Evolutionary conservation across 2,797 vertebrate species (phyloP).

Genomic region (Mus caroli): DNA sequence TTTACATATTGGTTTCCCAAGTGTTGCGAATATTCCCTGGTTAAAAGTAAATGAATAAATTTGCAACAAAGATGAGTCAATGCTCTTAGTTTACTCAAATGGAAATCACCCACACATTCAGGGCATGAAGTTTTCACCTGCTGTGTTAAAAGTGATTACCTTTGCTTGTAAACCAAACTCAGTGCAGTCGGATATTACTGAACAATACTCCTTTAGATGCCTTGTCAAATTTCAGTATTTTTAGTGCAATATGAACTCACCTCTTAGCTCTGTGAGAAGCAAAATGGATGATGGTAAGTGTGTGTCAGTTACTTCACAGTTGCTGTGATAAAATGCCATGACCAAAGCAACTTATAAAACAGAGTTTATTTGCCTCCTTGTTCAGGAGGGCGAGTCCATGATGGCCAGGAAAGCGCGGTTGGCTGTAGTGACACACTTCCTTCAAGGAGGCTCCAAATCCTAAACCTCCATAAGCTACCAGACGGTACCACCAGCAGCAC

Average conservation of each 20-base stretch:
- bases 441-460: not conserved
- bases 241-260: constrained; percentile 8
- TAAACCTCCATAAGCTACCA: not conserved
- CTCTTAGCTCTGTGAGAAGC: constrained; percentile 48
- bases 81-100: constrained; percentile 82
- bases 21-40: constrained; percentile 72
- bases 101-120: constrained; percentile 76
- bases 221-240: constrained; percentile 57
- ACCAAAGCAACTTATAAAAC: not conserved
- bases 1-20: constrained; percentile 76
- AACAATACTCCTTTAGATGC: constrained; percentile 53
- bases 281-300: constrained; percentile 33
- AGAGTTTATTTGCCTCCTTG: not conserved
- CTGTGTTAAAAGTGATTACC: constrained; percentile 60
- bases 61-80: constrained; percentile 84
- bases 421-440: not conserved
- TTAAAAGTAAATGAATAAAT: constrained; percentile 78
- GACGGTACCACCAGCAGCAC: not conserved
- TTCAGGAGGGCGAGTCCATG: not conserved
- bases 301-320: not conserved
- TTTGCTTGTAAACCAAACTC: constrained; percentile 68
- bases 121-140: constrained; percentile 68
- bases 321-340: not conserved
- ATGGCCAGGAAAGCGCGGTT: not conserved
- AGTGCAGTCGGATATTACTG: constrained; percentile 13